Evolutionary conservation across 2,888 invertebrate species (phyloP).

Genomic region (Pedicia rivosa): DNA sequence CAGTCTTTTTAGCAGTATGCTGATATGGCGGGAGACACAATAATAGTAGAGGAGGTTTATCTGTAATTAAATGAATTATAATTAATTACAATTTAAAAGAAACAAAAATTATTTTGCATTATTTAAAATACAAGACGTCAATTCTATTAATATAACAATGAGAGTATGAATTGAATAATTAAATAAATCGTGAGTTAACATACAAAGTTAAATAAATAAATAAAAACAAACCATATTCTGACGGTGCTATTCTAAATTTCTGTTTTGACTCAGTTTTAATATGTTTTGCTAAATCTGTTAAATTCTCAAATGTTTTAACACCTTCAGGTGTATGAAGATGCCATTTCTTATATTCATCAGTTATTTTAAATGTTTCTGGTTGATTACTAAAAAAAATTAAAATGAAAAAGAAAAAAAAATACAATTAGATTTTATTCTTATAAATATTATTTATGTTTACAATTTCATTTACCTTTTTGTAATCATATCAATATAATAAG

Average conservation of each 20-base stretch:
- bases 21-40: constrained; percentile 28
- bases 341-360: constrained; percentile 21
- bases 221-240: constrained; percentile 57
- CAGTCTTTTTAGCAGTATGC: constrained; percentile 26
- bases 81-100: constrained; percentile 2
- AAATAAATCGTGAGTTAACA: too few relatives aligned
- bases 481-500: constrained; percentile 69
- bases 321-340: constrained; percentile 19
- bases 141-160: too few relatives aligned
- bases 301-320: constrained; percentile 18
- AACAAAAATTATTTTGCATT: background rate
- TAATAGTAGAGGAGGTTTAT: constrained; percentile 24
- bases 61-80: constrained; percentile 12
- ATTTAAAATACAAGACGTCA: too few relatives aligned
- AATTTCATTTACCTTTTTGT: constrained; percentile 41
- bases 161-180: too few relatives aligned
- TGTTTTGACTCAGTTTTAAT: constrained; percentile 21
- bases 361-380: constrained; percentile 51
- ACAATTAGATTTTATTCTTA: background rate
- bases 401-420: too few relatives aligned
- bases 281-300: constrained; percentile 23
- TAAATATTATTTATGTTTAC: constrained; percentile 1
- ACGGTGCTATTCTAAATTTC: constrained; percentile 52
- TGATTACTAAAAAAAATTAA: constrained; percentile 33
- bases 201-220: too few relatives aligned